Conservation (phyloP, 2,113 vertebrate species). For the Enhydra lutris region DNA sequence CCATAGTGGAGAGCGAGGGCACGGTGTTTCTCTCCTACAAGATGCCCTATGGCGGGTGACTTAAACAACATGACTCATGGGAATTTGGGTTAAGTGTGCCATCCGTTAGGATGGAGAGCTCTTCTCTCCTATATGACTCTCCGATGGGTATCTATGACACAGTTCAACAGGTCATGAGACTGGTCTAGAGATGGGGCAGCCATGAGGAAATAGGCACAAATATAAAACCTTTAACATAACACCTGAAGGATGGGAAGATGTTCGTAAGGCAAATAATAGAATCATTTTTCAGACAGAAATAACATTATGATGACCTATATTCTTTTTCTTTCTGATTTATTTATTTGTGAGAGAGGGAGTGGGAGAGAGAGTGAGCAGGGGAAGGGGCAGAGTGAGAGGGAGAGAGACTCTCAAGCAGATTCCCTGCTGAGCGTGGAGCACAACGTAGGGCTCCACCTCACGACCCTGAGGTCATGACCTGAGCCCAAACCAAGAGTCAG, state of each 20-base stretch:
- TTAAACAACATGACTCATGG: background rate
- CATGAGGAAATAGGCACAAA: background rate
- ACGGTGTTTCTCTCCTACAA: background rate
- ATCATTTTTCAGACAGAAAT: background rate
- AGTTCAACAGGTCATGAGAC: background rate
- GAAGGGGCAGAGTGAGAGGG: background rate
- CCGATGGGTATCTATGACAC: background rate
- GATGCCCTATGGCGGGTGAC: background rate
- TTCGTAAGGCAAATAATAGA: background rate
- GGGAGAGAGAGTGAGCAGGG: background rate
- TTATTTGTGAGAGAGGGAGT: background rate
- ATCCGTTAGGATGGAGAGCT: background rate
- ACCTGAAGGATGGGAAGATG: background rate
- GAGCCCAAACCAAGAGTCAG: background rate
- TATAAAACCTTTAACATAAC: background rate
- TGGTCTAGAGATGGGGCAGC: background rate
- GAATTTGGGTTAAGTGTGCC: background rate
- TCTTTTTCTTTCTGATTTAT: background rate
- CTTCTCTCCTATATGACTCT: background rate
- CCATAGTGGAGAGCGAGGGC: background rate
- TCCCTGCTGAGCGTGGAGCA: background rate
- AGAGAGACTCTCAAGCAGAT: background rate
- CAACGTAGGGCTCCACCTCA: background rate
- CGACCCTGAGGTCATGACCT: background rate
- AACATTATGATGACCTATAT: background rate